Conservation (phyloP, 92 coral and sea anemone species). For the Parazoanthus swiftii region DNA sequence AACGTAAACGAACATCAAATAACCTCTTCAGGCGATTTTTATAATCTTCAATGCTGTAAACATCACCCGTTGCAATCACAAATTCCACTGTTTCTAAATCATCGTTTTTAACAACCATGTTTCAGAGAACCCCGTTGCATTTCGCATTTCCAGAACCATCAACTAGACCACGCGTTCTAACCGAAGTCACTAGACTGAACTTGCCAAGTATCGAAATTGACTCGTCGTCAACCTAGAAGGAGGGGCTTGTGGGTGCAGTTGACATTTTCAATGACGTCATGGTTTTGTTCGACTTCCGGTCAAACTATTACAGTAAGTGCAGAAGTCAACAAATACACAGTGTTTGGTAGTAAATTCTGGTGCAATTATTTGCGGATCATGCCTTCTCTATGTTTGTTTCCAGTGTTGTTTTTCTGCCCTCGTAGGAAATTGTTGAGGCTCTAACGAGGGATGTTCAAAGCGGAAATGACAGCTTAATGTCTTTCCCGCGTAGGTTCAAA, state of each 20-base stretch:
- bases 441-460: neutral
- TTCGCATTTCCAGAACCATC: constrained; percentile 28
- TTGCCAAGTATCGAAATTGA: constrained; percentile 12
- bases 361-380: constrained; percentile 18
- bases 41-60: constrained; percentile 19
- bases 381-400: constrained; percentile 14
- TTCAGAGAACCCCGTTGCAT: constrained; percentile 26
- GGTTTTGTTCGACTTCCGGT: constrained; percentile 37
- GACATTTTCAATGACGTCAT: constrained; percentile 45
- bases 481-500: constrained; percentile 1
- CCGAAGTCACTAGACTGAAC: neutral
- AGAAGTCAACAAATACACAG: constrained; percentile 20
- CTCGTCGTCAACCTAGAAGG: constrained; percentile 31
- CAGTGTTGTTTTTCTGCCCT: neutral
- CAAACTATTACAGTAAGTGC: constrained; percentile 39
- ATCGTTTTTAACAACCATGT: constrained; percentile 33
- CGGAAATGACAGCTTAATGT: constrained; percentile 36
- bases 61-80: constrained; percentile 4
- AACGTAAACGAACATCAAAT: constrained; percentile 35
- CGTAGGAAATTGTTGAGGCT: constrained; percentile 28
- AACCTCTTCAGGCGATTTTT: constrained; percentile 26
- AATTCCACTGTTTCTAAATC: constrained; percentile 31
- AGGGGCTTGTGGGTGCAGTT: constrained; percentile 46
- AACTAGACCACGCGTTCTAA: constrained; percentile 2
- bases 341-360: constrained; percentile 6